A percentile compares a stretch with the other conserved stretches of the same genome.
Evolutionary conservation across 2,888 invertebrate species (phyloP).

Genomic region (Pterostichus madidus): DNA sequence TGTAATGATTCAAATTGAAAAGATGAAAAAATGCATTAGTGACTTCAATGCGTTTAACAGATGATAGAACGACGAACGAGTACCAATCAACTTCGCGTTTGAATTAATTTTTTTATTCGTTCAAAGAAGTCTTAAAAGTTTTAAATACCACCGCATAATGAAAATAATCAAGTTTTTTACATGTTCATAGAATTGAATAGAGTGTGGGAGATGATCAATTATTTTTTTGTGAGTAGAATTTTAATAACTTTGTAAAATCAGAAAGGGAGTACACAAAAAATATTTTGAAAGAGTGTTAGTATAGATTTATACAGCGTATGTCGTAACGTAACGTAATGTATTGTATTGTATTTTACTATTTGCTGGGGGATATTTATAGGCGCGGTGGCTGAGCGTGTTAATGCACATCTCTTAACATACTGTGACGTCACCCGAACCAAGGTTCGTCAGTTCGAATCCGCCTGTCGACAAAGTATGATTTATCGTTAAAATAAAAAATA

Average conservation of each 20-base stretch:
- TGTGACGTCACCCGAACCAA: too few species aligned
- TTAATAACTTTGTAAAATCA: constrained; percentile 3
- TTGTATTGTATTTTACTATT: too few species aligned
- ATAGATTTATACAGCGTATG: too few species aligned
- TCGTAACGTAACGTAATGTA: too few species aligned
- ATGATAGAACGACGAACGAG: constrained; percentile 19
- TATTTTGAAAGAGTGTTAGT: too few species aligned
- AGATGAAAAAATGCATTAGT: constrained; percentile 53
- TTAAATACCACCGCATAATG: neutral
- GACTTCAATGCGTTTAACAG: constrained; percentile 33
- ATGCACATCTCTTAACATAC: too few species aligned
- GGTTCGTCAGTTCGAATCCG: too few species aligned
- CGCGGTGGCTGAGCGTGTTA: too few species aligned
- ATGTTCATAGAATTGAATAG: neutral
- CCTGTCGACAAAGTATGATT: too few species aligned
- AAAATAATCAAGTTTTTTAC: constrained; percentile 13
- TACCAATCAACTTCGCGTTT: neutral
- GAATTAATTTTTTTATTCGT: neutral
- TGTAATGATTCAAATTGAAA: constrained; percentile 49
- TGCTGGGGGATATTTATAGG: too few species aligned
- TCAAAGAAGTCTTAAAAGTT: neutral
- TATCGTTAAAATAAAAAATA: too few species aligned
- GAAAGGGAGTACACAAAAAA: neutral
- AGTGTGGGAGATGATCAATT: constrained; percentile 24
- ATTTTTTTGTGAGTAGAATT: neutral